Base-by-base conservation (phyloP, 2,797 vertebrate species). In the Hozukius guyotensis region DNA sequence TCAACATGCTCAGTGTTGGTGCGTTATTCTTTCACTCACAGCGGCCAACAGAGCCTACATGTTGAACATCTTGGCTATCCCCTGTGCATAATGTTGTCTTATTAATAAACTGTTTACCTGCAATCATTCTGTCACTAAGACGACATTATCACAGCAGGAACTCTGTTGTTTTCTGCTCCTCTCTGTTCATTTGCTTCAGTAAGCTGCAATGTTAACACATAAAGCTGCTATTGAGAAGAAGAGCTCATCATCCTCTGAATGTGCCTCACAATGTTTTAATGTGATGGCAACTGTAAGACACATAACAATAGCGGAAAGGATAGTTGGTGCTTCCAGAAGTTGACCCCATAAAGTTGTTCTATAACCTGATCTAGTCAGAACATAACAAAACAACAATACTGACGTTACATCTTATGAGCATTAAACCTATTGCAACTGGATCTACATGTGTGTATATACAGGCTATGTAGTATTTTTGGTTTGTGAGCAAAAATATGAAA, bases 81-180 rank as follows among this genome's bases (percentile, higher is more conserved):
- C 20, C 36, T 52, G 34, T 34, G 64, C 62, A 53, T 49, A 36
- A 74, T 52, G 2, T 22, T 27, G 68, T 9, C 34, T 77, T 62
- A 80, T 80, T 67, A 59, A 80, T 75, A 32, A 34, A 36, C 18
- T 32, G 34, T 77, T 80, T 77, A 82, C 57, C 75, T 74, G 75
- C 77, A 70, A 64, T 72, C 25, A 9, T 24, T 71, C 63, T 59
- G 71, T 66, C 75, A 34, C 69, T 32, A 8, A 27, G 20, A 49
- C 0, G 3, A 14, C 32, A 31, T 77, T 74, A 63, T 77, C 80
- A 36, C 72, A 79, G 53, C 76, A 61, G 81, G 69, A 24, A 69
- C 56, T 52, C 24, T 2, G 34, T 66, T 63, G n/a, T 65, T 68
- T 62, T 27, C 72, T 32, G 36, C 63, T 76, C 52, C 52, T 14